phyloP scores from a whole-genome alignment of 2,888 invertebrate species.

The Pandemis cinnamomeana region DNA sequence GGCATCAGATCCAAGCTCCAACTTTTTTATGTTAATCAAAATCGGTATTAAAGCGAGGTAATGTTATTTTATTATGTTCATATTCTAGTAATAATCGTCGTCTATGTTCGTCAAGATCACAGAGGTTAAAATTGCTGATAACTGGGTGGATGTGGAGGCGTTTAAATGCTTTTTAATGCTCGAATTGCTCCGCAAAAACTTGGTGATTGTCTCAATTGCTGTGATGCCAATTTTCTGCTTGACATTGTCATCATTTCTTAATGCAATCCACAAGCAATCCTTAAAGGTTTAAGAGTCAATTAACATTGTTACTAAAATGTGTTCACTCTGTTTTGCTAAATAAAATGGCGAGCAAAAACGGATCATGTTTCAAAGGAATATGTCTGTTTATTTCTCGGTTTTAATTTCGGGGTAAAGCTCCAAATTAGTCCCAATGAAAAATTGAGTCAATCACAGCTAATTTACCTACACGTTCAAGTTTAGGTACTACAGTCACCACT shows the following conservation, averaged over 20 bases:
- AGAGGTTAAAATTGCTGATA: conserved; percentile 4
- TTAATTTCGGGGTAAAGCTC: too few species aligned
- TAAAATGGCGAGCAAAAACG: too few species aligned
- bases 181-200: neutral
- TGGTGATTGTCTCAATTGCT: neutral
- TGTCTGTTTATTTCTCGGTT: too few species aligned
- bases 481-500: too few species aligned
- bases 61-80: neutral
- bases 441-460: too few species aligned
- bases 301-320: too few species aligned
- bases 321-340: neutral
- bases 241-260: neutral
- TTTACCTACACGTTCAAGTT: too few species aligned
- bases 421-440: too few species aligned
- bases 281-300: neutral
- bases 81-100: neutral
- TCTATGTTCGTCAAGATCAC: neutral
- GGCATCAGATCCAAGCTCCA: too few species aligned
- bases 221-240: neutral
- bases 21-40: too few species aligned
- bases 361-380: too few species aligned
- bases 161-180: conserved; percentile 2
- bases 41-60: neutral
- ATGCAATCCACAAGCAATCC: neutral
- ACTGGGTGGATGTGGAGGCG: neutral